These are phyloP conservation scores for Bursaphelenchus okinawaensis DNA, from an alignment of 2,888 invertebrate genomes.

Conservation along the genomic window DNA sequence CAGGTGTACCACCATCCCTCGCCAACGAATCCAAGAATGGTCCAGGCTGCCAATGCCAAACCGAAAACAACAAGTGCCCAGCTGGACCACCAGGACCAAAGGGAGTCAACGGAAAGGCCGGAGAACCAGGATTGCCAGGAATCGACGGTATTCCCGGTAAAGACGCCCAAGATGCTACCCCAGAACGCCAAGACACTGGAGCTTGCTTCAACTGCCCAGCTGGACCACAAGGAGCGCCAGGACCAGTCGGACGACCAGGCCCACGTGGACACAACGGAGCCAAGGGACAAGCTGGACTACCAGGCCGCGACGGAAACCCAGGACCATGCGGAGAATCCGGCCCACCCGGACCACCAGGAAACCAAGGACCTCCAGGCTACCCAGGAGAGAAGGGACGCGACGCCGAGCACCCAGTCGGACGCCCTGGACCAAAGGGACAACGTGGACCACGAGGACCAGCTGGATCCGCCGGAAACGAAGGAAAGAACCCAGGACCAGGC, in stretches of 20 bases:
- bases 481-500: conserved; percentile 6
- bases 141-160: conserved; percentile 44
- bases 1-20: conserved; percentile 27
- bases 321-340: conserved; percentile 52
- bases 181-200: conserved; percentile 40
- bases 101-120: conserved; percentile 48
- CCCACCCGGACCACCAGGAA: conserved; percentile 52
- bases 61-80: conserved; percentile 46
- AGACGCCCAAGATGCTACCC: conserved; percentile 51
- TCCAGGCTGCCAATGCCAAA: conserved; percentile 25
- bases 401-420: conserved; percentile 52
- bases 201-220: conserved; percentile 56
- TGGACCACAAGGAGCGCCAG: conserved; percentile 44
- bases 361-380: conserved; percentile 28
- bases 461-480: conserved; percentile 35
- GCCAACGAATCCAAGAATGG: conserved; percentile 7
- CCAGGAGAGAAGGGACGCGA: conserved; percentile 51
- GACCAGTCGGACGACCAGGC: conserved; percentile 53
- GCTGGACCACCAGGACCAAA: conserved; percentile 42
- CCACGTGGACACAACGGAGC: conserved; percentile 49
- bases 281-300: conserved; percentile 47
- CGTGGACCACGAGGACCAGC: conserved; percentile 50
- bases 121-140: conserved; percentile 49
- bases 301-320: conserved; percentile 51
- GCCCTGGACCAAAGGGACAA: conserved; percentile 53